phyloP scores from a whole-genome alignment of 2,797 vertebrate species.

The Myotis daubentonii region DNA sequence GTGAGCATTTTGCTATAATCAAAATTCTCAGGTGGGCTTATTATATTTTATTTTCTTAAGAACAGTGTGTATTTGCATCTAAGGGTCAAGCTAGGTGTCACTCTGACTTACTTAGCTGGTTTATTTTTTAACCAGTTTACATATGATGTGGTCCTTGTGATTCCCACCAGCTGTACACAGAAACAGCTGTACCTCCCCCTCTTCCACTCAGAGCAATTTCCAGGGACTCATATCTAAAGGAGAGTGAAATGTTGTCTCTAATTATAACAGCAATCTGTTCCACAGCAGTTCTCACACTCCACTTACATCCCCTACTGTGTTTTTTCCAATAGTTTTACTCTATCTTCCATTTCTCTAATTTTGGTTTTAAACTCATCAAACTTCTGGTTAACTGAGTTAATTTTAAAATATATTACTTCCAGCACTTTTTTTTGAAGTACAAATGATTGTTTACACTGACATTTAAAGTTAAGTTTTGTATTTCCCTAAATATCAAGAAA shows the following conservation, averaged over 20 bases:
- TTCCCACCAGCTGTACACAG: conserved; percentile 27
- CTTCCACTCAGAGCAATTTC: conserved; percentile 50
- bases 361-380: conserved; percentile 59
- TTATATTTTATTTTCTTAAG: not conserved
- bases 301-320: conserved; percentile 28
- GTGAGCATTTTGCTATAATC: not conserved
- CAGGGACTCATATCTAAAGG: conserved; percentile 62
- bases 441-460: not conserved
- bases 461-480: not conserved
- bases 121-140: conserved; percentile 16
- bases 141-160: not conserved
- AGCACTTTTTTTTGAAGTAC: not conserved
- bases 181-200: not conserved
- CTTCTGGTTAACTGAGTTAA: conserved; percentile 44
- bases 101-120: conserved; percentile 26
- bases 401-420: conserved; percentile 22
- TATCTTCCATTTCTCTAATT: conserved; percentile 64
- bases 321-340: conserved; percentile 62
- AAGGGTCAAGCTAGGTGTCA: not conserved
- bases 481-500: not conserved
- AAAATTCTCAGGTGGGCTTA: not conserved
- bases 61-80: conserved; percentile 4
- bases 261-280: conserved; percentile 68
- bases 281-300: conserved; percentile 50
- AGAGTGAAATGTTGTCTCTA: conserved; percentile 55